Evolutionary conservation across 1,140 invertebrate species (phyloP).

Genomic region (Zaprionus lachaisei): DNA sequence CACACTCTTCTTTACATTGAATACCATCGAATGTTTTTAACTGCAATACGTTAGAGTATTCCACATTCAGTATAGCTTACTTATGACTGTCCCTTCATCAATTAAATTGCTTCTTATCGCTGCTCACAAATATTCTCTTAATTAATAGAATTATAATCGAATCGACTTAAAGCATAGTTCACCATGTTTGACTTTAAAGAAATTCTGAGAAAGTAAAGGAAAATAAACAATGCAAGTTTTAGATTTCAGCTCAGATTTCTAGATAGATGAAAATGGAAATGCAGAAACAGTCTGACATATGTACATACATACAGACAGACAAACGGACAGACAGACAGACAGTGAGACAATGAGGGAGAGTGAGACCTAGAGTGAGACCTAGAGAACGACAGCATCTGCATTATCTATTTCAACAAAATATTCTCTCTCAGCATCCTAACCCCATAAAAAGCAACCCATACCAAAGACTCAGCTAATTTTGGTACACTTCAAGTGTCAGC

Average conservation of each 20-base stretch:
- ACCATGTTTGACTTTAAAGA: background rate
- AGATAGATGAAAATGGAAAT: conserved; percentile 10
- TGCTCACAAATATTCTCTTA: conserved; percentile 14
- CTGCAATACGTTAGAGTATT: background rate
- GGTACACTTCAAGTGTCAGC: conserved; percentile 62
- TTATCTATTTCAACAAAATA: conserved; percentile 42
- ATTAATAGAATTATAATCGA: conserved; percentile 11
- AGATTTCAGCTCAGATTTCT: conserved; percentile 6
- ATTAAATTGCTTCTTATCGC: background rate
- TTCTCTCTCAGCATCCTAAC: conserved; percentile 30
- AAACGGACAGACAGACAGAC: background rate
- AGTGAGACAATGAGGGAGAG: background rate
- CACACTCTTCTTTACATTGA: too few relatives aligned
- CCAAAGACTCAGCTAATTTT: conserved; percentile 52
- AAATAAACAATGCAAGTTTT: conserved; percentile 7
- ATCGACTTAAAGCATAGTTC: background rate
- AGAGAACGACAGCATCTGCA: conserved; percentile 7
- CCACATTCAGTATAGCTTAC: background rate
- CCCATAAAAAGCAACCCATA: conserved; percentile 44
- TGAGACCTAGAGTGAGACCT: too few relatives aligned
- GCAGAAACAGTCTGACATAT: background rate
- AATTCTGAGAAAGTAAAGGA: background rate
- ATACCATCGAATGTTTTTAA: too few relatives aligned
- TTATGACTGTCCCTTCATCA: background rate
- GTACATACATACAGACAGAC: background rate